A percentile compares a stretch with the other conserved stretches of the same genome.
phyloP scores from a whole-genome alignment of 1,140 invertebrate genomes.

The Pachypsylla venusta region DNA sequence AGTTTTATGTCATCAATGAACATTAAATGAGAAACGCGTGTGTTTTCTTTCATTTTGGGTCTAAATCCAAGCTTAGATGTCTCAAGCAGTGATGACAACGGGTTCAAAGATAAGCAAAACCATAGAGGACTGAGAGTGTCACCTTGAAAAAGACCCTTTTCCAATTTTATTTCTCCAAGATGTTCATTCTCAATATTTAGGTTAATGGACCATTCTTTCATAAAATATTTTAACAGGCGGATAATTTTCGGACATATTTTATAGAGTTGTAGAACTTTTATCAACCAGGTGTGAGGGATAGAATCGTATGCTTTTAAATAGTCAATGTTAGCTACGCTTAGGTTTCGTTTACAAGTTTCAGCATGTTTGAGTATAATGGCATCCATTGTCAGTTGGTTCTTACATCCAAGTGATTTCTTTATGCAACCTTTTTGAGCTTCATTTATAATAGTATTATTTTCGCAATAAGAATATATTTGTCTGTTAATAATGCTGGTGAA shows the following conservation, averaged over 20 bases:
- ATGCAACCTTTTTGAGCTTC: conserved; percentile 23
- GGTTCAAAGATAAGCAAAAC: not conserved
- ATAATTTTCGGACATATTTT: conserved; percentile 11
- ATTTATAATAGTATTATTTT: conserved; percentile 16
- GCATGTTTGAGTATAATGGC: conserved; percentile 12
- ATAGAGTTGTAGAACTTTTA: conserved; percentile 19
- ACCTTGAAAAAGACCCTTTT: not conserved
- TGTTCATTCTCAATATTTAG: not conserved
- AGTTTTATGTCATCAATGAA: conserved; percentile 5
- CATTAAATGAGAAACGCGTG: not conserved
- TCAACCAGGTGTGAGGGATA: conserved; percentile 19
- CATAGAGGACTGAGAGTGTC: not conserved
- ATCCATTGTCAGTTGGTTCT: conserved; percentile 23
- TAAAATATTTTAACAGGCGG: not conserved
- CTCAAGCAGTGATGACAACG: not conserved
- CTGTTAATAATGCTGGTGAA: conserved; percentile 8
- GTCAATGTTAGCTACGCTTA: conserved; percentile 15
- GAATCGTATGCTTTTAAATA: conserved; percentile 22
- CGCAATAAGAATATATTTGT: conserved; percentile 16
- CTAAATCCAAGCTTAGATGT: not conserved
- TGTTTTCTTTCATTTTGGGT: not conserved
- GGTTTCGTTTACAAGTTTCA: conserved; percentile 5
- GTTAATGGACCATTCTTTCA: not conserved
- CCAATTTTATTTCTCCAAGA: not conserved
- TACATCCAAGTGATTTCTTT: conserved; percentile 20